phyloP scores from a whole-genome alignment of 1,140 invertebrate genomes.

The Protaetia brevitarsis region DNA sequence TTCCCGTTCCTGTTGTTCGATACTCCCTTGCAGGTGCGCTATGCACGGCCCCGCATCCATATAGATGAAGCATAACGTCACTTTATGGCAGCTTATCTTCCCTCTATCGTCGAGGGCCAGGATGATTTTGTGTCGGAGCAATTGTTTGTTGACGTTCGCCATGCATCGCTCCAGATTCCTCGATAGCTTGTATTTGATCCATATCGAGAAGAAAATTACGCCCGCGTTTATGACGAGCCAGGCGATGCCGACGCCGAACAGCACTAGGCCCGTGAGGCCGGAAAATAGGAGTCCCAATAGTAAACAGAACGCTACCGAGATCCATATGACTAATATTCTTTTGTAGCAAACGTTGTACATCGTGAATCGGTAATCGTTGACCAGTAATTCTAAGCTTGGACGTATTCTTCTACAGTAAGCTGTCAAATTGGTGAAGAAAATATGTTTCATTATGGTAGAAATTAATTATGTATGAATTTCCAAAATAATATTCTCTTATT shows the following conservation, averaged over 20 bases:
- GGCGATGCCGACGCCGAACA: conserved; percentile 83
- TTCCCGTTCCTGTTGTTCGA: conserved; percentile 77
- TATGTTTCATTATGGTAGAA: background rate
- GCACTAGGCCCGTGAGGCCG: conserved; percentile 74
- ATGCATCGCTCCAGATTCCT: conserved; percentile 85
- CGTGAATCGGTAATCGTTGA: conserved; percentile 88
- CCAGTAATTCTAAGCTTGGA: conserved; percentile 85
- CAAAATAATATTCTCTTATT: no score
- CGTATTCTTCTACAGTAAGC: conserved; percentile 94
- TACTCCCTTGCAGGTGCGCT: conserved; percentile 75
- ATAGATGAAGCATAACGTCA: conserved; percentile 90
- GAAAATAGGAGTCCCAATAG: conserved; percentile 84
- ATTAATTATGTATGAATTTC: no score
- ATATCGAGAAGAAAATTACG: conserved; percentile 92
- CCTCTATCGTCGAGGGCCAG: conserved; percentile 91
- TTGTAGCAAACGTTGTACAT: conserved; percentile 93
- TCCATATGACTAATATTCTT: conserved; percentile 83
- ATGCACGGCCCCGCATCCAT: conserved; percentile 85
- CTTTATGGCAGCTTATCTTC: conserved; percentile 93
- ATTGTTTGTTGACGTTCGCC: conserved; percentile 83
- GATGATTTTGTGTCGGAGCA: conserved; percentile 84
- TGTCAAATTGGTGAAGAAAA: conserved; percentile 47
- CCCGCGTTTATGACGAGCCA: conserved; percentile 90
- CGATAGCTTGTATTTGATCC: conserved; percentile 83
- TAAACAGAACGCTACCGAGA: conserved; percentile 83